phyloP scores from a whole-genome alignment of 2,797 vertebrate genomes.

The Ctenopoma multispine region DNA sequence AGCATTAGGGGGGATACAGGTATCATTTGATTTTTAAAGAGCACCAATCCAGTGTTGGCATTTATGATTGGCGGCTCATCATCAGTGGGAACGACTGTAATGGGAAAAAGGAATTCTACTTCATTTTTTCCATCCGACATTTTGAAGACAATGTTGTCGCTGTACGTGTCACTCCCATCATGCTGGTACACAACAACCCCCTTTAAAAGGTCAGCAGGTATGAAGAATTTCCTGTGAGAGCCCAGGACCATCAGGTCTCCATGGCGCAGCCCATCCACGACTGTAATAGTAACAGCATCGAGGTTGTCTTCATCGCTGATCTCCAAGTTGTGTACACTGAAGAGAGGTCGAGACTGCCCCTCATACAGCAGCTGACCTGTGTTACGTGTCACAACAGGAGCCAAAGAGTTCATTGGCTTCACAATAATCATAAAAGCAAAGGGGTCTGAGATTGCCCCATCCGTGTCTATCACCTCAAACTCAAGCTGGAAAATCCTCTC shows the following conservation, averaged over 20 bases:
- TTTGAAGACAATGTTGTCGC: slow-evolving; percentile 93
- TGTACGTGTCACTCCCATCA: slow-evolving; percentile 91
- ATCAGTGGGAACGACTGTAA: slow-evolving; percentile 93
- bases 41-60: slow-evolving; percentile 91
- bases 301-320: slow-evolving; percentile 94
- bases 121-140: slow-evolving; percentile 92
- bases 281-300: slow-evolving; percentile 86
- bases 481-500: slow-evolving; percentile 95
- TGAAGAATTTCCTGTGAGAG: slow-evolving; percentile 86
- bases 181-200: slow-evolving; percentile 93
- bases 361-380: slow-evolving; percentile 95
- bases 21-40: slow-evolving; percentile 91
- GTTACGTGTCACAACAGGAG: slow-evolving; percentile 92
- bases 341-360: slow-evolving; percentile 92
- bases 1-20: slow-evolving; percentile 87
- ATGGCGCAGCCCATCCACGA: slow-evolving; percentile 91
- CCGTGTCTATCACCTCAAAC: slow-evolving; percentile 92
- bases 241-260: slow-evolving; percentile 88
- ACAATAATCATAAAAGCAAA: slow-evolving; percentile 96
- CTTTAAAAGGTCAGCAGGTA: slow-evolving; percentile 85
- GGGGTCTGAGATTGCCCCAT: slow-evolving; percentile 92
- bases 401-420: slow-evolving; percentile 95
- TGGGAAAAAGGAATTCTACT: slow-evolving; percentile 95
- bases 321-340: slow-evolving; percentile 87
- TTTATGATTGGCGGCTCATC: slow-evolving; percentile 94